phyloP scores from a whole-genome alignment of 2,113 vertebrate genomes.

The Polypterus bichir region DNA sequence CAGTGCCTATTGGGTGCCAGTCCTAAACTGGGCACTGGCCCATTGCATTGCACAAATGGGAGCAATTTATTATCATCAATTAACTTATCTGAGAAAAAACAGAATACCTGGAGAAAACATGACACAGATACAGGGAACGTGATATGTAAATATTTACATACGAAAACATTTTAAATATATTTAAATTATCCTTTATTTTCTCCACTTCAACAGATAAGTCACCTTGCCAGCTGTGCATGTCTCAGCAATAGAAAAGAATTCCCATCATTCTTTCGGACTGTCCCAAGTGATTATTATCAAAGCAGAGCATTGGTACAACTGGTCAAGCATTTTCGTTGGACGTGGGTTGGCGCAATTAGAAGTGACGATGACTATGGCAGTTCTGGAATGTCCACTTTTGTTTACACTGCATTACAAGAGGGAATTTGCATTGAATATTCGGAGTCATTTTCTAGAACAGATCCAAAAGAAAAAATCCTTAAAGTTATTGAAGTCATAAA shows the following conservation, averaged over 20 bases:
- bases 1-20: too few species aligned
- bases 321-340: slow-evolving; percentile 11
- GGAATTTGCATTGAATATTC: slow-evolving; percentile 16
- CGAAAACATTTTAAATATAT: too few species aligned
- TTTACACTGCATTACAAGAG: slow-evolving; percentile 5
- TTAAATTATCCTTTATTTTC: not conserved
- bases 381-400: slow-evolving; percentile 10
- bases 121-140: too few species aligned
- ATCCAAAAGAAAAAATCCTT: slow-evolving; percentile 3
- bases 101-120: too few species aligned
- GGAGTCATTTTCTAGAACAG: slow-evolving; percentile 1
- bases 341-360: slow-evolving; percentile 9
- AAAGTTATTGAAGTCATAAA: slow-evolving; percentile 8
- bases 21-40: too few species aligned
- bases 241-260: slow-evolving; percentile 4
- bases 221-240: slow-evolving; percentile 8
- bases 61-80: too few species aligned
- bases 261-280: slow-evolving; percentile 10
- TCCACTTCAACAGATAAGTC: slow-evolving; percentile 6
- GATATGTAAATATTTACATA: too few species aligned
- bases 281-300: slow-evolving; percentile 9
- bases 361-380: slow-evolving; percentile 16
- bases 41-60: too few species aligned
- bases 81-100: too few species aligned
- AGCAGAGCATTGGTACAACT: slow-evolving; percentile 8